Base-by-base conservation (phyloP, 2,797 vertebrate species). In the Phalanger gymnotis region DNA sequence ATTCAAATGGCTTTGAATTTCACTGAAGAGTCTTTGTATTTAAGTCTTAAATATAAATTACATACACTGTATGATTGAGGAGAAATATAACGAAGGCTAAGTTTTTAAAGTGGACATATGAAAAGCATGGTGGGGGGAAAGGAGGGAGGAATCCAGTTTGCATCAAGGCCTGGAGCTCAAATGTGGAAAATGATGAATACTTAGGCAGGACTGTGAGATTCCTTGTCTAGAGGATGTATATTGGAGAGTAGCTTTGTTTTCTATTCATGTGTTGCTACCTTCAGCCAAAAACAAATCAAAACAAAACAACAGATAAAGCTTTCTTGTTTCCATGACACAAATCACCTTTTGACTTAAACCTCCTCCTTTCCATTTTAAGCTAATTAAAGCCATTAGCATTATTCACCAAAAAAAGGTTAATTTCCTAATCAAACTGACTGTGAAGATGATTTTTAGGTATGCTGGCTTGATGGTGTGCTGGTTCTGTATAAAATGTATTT, bases 371-470 rank as follows among this genome's bases (percentile, higher is more conserved):
- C 40, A 47, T 87, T 40, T 66, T 55, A 92, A 92, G 19, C 10
- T 30, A 89, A 92, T 22, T 53, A n/a, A 31, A 91, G 58, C 81
- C 25, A 57, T 47, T 58, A 91, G 28, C n/a, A 54, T 58, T 25
- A 54, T 40, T 27, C 34, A 91, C 11, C 30, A n/a, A 91, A 55
- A 54, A 57, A 55, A n/a, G 1, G 34, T 34, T 55, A 40, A 53
- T 93, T 92, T 96, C 4, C 9, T 31, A 90, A 25, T 92, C 92
- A 91, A 81, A 34, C 87, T 47, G 2, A 27, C 66, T 30, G 5
- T 19, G 4, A 51, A 58, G 90, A 6, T 91, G 58, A 87, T 58
- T 94, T 93, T 97, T 95, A 91, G 30, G 91, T 90, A 22, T 95
- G 10, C n/a, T 95, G 22, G 34, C 56, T 92, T 94, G 31, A 47